Evolutionary conservation across 2,888 invertebrate species (phyloP).

Genomic region (Trachelus troglodyta): DNA sequence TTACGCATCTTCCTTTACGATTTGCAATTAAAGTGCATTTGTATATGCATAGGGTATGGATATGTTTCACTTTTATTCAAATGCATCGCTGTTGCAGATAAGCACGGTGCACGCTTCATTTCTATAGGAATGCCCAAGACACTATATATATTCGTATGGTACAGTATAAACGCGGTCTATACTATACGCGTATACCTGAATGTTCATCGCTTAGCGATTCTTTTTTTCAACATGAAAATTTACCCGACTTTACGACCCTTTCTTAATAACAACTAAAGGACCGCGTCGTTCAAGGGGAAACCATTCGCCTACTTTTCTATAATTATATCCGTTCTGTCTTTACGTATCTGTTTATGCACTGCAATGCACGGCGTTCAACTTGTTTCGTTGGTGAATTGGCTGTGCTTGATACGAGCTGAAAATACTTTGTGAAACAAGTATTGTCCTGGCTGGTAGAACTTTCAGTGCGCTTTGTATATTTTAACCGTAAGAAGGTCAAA

Average conservation of each 20-base stretch:
- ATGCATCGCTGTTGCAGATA: neutral
- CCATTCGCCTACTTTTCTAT: constrained; percentile 38
- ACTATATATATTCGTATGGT: neutral
- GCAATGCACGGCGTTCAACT: neutral
- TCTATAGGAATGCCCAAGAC: neutral
- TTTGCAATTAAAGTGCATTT: neutral
- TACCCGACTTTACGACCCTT: neutral
- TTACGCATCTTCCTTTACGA: neutral
- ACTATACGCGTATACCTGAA: neutral
- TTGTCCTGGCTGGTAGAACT: neutral
- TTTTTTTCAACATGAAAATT: too few species aligned
- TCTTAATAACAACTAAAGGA: neutral
- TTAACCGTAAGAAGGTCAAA: neutral
- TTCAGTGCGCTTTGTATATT: neutral
- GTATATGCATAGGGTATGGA: neutral
- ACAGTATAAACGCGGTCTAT: neutral
- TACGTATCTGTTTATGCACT: neutral
- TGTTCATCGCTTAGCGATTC: neutral
- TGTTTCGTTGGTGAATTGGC: neutral
- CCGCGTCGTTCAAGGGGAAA: constrained; percentile 4
- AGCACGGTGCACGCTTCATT: neutral
- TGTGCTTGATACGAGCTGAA: neutral
- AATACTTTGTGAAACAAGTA: neutral
- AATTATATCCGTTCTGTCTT: neutral
- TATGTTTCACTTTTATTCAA: neutral